A percentile compares a stretch with the other conserved stretches of the same genome.
phyloP scores from a whole-genome alignment of 2,113 vertebrate species.

The Athene noctua region DNA sequence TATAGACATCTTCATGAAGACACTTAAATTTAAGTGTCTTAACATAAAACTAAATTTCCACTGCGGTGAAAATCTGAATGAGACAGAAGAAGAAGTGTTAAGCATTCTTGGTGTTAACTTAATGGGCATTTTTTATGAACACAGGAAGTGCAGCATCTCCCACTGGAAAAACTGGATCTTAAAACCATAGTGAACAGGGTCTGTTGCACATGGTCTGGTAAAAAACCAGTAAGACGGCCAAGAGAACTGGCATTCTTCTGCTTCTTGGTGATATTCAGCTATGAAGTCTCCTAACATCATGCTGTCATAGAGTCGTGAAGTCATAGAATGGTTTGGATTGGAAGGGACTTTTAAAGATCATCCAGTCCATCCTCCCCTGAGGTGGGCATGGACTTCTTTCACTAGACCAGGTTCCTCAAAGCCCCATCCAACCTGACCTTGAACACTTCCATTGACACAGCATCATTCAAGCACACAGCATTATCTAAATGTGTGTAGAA shows the following conservation, averaged over 20 bases:
- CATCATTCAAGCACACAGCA: background rate
- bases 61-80: background rate
- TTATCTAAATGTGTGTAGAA: background rate
- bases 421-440: background rate
- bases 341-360: background rate
- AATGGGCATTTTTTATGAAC: background rate
- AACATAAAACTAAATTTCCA: background rate
- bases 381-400: background rate
- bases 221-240: background rate
- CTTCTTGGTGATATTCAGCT: background rate
- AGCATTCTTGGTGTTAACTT: background rate
- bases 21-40: background rate
- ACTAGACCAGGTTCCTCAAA: background rate
- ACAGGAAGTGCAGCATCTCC: background rate
- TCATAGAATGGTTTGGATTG: background rate
- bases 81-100: background rate
- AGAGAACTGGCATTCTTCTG: background rate
- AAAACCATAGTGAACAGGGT: background rate
- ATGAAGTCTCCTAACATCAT: background rate
- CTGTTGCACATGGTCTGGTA: background rate
- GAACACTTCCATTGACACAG: background rate
- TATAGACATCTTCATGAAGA: background rate
- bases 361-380: background rate
- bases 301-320: background rate
- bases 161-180: background rate